These are phyloP conservation scores for Pluvialis apricaria DNA, from an alignment of 2,113 vertebrate genomes.

Conservation along the genomic window DNA sequence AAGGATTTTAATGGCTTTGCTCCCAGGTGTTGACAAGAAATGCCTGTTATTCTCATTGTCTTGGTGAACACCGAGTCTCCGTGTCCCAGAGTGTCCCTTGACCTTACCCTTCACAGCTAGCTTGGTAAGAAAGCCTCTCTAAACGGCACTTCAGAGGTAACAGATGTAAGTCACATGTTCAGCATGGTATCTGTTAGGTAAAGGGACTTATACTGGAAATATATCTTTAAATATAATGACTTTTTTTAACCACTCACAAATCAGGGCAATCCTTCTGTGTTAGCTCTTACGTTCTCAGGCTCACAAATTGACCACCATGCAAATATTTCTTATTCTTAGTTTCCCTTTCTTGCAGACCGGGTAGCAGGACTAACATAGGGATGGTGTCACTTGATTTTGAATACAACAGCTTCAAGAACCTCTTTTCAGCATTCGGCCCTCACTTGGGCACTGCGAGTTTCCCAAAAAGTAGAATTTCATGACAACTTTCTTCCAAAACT, in stretches of 20 bases:
- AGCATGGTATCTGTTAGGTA: not conserved
- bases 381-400: not conserved
- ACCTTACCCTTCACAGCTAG: not conserved
- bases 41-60: not conserved
- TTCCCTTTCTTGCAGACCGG: not conserved
- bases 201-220: not conserved
- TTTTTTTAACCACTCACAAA: not conserved
- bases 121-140: not conserved
- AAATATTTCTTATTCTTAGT: not conserved
- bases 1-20: not conserved
- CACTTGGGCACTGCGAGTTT: not conserved
- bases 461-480: not conserved
- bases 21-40: not conserved
- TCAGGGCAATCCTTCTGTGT: not conserved
- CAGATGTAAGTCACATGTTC: not conserved
- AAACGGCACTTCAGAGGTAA: not conserved
- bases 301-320: not conserved
- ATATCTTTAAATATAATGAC: not conserved
- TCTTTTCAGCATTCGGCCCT: not conserved
- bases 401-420: not conserved
- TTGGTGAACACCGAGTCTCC: not conserved
- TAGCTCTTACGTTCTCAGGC: not conserved
- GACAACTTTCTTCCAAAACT: not conserved
- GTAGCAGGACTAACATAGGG: not conserved
- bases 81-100: not conserved